phyloP scores from a whole-genome alignment of 2,797 vertebrate genomes.

The Sylvilagus floridanus region DNA sequence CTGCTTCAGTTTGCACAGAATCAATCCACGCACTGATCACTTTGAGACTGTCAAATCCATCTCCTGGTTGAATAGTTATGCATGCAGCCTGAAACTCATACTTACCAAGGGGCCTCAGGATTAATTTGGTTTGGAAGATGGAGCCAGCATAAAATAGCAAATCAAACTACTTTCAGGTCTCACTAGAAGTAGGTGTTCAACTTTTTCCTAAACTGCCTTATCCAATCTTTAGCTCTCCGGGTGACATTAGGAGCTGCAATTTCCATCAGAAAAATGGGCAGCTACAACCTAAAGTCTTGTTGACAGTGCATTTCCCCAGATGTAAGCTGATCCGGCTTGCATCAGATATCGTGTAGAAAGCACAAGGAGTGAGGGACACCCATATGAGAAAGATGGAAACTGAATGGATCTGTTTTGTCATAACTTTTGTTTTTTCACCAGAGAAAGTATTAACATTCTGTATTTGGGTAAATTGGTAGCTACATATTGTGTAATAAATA shows the following conservation, averaged over 20 bases:
- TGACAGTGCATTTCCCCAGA: neutral
- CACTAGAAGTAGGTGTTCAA: neutral
- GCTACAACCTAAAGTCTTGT: neutral
- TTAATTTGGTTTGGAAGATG: constrained; percentile 18
- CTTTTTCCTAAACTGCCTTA: constrained; percentile 32
- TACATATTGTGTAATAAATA: neutral
- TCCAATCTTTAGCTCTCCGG: neutral
- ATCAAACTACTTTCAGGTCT: neutral
- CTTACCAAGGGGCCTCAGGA: neutral
- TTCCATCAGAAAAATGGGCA: constrained; percentile 26
- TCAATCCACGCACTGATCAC: neutral
- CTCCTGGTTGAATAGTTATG: neutral
- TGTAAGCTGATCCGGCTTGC: neutral
- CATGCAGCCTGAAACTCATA: neutral
- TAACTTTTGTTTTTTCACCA: constrained; percentile 9
- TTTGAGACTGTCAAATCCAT: neutral
- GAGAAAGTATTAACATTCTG: constrained; percentile 28
- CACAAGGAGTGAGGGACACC: neutral
- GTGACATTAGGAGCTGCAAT: neutral
- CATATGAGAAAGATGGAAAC: neutral
- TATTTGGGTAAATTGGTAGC: constrained; percentile 27
- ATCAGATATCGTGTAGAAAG: neutral
- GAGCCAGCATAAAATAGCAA: neutral
- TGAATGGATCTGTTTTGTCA: neutral
- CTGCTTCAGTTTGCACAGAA: neutral